Evolutionary conservation across 2,797 vertebrate genomes (phyloP).

Genomic region (Furcifer pardalis): DNA sequence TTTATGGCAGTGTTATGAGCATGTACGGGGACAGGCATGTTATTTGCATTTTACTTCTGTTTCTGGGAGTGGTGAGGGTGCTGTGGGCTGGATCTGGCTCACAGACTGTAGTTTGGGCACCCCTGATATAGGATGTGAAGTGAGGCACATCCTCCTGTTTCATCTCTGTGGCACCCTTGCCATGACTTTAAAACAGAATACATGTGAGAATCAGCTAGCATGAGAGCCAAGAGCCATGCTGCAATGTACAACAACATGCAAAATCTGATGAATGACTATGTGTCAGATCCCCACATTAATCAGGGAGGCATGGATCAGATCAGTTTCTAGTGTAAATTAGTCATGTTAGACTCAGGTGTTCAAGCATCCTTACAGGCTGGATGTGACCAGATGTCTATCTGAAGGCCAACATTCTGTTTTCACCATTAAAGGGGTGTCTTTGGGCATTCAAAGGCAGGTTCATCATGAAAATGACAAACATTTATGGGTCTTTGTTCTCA

Average conservation of each 20-base stretch:
- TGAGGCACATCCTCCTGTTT: not conserved
- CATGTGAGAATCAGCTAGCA: not conserved
- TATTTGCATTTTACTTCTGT: no score
- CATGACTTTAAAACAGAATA: not conserved
- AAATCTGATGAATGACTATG: not conserved
- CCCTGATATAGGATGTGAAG: not conserved
- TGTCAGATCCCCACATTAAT: not conserved
- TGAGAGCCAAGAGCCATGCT: no score
- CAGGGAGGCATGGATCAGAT: not conserved
- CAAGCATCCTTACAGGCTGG: not conserved
- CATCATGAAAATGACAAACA: not conserved
- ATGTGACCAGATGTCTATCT: not conserved
- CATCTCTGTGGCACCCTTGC: not conserved
- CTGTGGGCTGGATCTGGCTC: no score
- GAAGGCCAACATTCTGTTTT: not conserved
- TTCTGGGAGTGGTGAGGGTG: no score
- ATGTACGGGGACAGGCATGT: no score
- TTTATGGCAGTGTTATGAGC: no score
- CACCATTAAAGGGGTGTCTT: not conserved
- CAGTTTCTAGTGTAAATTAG: not conserved
- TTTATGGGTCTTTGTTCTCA: not conserved
- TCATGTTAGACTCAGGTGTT: not conserved
- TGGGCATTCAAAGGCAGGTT: not conserved
- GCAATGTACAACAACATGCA: not conserved
- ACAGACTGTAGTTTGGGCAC: no score